Evolutionary conservation across 2,113 vertebrate genomes (phyloP), one percentile per base, ranked within the genome.

Genomic region (Hypomesus transpacificus): DNA sequence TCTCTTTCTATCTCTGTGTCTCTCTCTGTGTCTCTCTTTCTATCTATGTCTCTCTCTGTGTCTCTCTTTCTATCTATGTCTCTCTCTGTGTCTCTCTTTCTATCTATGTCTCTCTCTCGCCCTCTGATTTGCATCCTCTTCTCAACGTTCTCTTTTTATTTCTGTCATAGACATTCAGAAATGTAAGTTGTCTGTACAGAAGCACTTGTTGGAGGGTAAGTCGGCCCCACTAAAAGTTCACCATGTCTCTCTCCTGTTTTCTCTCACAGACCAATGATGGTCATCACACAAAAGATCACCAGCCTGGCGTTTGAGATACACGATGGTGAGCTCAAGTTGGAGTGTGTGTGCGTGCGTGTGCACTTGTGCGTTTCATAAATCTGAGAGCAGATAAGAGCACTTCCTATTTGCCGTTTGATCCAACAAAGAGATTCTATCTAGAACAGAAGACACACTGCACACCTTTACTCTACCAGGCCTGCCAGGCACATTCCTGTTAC

Each of bases 231-330:
- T 9, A 46, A 46, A 1, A n/a, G 26, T 14, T 34, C 14, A 50
- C 9, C 2, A 22, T 50, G n/a, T 20, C 56, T 28, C 39, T 69
- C 11, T 68, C 6, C 63, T 26, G 76, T 70, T n/a, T 56, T 70
- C 85, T 66, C 13, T 70, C 68, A 67, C 81, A 99, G 97, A 79
- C 96, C 97, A 67, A 97, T 99, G 97, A 99, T 99, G 97, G 96
- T 99, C 79, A 98, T 99, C 83, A 98, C 96, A 8, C 97, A 99
- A 95, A 99, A 99, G 94, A 98, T 99, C 79, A 99, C 96, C 85
- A 96, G 96, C 81, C 87, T 99, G 93, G 96, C 95, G 8, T 98
- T 95, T 80, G 97, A 99, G 87, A 93, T 99, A 88, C 95, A 95
- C 16, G 97, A 99, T 46, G 97, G 97, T 99, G 94, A 96, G 89